These are phyloP conservation scores for Lerema accius DNA, from an alignment of 1,140 invertebrate species.

Conservation along the genomic window DNA sequence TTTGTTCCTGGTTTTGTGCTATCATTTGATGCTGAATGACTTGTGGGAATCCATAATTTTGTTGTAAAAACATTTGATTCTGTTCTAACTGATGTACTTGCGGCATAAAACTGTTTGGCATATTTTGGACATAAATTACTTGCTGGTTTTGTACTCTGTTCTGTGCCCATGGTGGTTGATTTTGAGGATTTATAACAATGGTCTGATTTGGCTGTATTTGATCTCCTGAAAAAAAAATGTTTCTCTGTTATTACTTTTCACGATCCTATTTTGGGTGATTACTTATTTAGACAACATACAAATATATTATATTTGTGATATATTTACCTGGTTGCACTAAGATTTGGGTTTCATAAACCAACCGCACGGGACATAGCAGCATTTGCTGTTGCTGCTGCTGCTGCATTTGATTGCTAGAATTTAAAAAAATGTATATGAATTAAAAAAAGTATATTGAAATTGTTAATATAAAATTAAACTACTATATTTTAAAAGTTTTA, in stretches of 20 bases:
- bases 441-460: no score
- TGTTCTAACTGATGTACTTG: conserved; percentile 60
- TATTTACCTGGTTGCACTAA: conserved; percentile 60
- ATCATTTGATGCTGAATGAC: conserved; percentile 60
- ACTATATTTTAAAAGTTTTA: no score
- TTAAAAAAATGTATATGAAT: conserved; percentile 3
- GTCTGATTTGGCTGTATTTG: conserved; percentile 71
- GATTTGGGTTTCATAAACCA: conserved; percentile 70
- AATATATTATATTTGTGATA: no score
- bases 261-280: no score
- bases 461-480: no score
- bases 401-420: conserved; percentile 49
- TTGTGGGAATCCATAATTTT: conserved; percentile 57
- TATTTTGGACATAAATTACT: conserved; percentile 68
- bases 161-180: conserved; percentile 73
- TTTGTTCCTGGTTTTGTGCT: conserved; percentile 54
- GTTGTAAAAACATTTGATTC: conserved; percentile 64
- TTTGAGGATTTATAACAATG: conserved; percentile 67
- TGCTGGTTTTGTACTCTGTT: conserved; percentile 65
- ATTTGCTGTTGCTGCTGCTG: conserved; percentile 51
- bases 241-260: not conserved
- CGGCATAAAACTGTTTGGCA: conserved; percentile 56
- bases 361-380: conserved; percentile 65
- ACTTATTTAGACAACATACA: no score
- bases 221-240: conserved; percentile 58